Evolutionary conservation across 30 jellyfish, hydroid and myxozoan species (phyloP).

Genomic region (Calvadosia cruxmelitensis): DNA sequence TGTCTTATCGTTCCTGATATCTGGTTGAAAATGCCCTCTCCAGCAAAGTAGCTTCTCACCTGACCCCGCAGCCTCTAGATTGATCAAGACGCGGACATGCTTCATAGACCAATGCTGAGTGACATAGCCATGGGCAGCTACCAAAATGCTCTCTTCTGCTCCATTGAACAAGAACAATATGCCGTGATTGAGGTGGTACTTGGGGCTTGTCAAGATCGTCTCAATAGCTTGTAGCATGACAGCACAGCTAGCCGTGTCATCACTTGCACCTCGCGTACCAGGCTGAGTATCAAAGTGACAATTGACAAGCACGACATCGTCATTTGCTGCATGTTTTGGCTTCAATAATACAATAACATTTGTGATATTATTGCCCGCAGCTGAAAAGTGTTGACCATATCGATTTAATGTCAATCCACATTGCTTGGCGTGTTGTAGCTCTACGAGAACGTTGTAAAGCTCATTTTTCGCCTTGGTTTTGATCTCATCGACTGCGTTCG

Average conservation of each 20-base stretch:
- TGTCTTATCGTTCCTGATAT: too few relatives aligned
- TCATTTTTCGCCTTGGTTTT: slow-evolving; percentile 34
- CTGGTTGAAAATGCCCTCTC: too few relatives aligned
- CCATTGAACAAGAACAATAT: slow-evolving; percentile 85
- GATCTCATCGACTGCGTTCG: slow-evolving; percentile 38
- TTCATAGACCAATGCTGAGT: slow-evolving; percentile 48
- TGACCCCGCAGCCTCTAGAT: slow-evolving; percentile 94
- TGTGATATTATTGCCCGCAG: slow-evolving; percentile 70
- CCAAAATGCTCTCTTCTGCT: slow-evolving; percentile 83
- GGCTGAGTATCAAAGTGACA: slow-evolving; percentile 84
- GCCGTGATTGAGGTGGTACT: slow-evolving; percentile 62
- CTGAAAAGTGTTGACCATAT: slow-evolving; percentile 34
- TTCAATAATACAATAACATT: slow-evolving; percentile 61
- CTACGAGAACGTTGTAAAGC: slow-evolving; percentile 45
- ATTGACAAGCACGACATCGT: slow-evolving; percentile 35
- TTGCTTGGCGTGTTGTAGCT: slow-evolving; percentile 44
- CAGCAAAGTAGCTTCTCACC: slow-evolving; percentile 18
- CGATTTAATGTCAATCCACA: slow-evolving; percentile 46
- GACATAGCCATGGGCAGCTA: slow-evolving; percentile 86
- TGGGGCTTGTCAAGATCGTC: slow-evolving; percentile 47
- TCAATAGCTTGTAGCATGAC: slow-evolving; percentile 73
- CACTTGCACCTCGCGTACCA: slow-evolving; percentile 92
- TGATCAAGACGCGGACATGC: slow-evolving; percentile 59
- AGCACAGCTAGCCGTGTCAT: slow-evolving; percentile 95
- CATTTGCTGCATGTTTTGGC: slow-evolving; percentile 33